Base-by-base conservation (phyloP, 1,140 invertebrate species). In the Kradibia gibbosae region DNA sequence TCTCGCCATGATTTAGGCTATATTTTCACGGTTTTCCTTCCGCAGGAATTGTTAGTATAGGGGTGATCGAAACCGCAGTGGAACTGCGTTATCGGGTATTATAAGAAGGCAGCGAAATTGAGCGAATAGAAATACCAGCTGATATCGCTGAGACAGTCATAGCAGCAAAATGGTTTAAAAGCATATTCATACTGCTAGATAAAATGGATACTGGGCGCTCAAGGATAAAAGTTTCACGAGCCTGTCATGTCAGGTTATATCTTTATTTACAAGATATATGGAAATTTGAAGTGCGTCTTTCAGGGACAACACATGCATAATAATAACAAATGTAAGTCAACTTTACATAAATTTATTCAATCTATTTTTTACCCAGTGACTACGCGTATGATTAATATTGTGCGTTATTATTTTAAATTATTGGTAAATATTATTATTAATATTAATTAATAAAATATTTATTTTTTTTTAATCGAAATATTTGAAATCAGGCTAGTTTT, bases 91-190 rank as follows among this genome's bases (percentile, higher is more conserved):
- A 13, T 45, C 7, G 42, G 42, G 7, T 45, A 13, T 45, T 5
- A 45, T 45, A 45, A 45, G 22, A 22, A 48, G 50, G 0, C 53
- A 4, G 31, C n/a, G 60, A 81, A 71, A 77, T 81, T 74, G 74
- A 81, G 71, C 74, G 50, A 57, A 81, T 81, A 77, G 60, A 81
- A 81, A 81, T 71, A 36, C 70, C 72, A 11, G 17, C 17, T 34
- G 79, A 67, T 80, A 80, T 57, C 70, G 31, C 22, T 22, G 62
- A 25, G 42, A 60, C 50, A 2, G 48, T 22, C 0, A 25, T 36
- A 10, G 25, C 50, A 10, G 71, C 62, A 50, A 75, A 80, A 75
- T 62, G 31, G 13, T 81, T 81, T 81, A 81, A 81, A 81, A 81
- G 80, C 65, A 28, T 72, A 60, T 53, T 42, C 39, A 60, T 72